Percentiles rank a stretch among this genome's conserved stretches.
Conservation (phyloP, 2,888 invertebrate genomes). For the Drosophila macrospina region DNA sequence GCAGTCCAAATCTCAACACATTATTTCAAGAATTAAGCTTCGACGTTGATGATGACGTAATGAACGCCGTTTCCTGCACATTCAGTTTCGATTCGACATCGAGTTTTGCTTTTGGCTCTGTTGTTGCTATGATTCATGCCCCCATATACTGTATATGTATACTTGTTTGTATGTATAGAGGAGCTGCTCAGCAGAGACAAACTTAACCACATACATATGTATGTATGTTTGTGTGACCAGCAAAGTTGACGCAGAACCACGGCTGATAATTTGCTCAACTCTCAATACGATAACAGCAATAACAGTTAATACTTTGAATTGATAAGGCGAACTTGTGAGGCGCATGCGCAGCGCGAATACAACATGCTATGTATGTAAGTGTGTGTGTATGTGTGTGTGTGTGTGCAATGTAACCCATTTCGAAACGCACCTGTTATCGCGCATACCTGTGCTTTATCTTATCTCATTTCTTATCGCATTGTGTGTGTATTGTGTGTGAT, state of each 20-base stretch:
- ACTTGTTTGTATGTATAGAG: slow-evolving; percentile 1
- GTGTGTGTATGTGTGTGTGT: background rate
- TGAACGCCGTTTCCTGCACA: slow-evolving; percentile 42
- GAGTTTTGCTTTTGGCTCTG: slow-evolving; percentile 17
- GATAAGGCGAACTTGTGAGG: slow-evolving; percentile 15
- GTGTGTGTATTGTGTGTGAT: slow-evolving; percentile 43
- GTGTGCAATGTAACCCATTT: slow-evolving; percentile 53
- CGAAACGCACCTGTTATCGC: slow-evolving; percentile 64
- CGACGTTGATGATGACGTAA: slow-evolving; percentile 46
- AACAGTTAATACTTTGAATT: background rate
- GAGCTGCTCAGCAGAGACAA: slow-evolving; percentile 15
- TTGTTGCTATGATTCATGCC: slow-evolving; percentile 57
- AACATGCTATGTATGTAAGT: background rate
- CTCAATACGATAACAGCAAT: slow-evolving; percentile 5
- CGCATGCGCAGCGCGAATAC: slow-evolving; percentile 18
- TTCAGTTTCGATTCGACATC: slow-evolving; percentile 23
- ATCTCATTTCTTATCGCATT: slow-evolving; percentile 54
- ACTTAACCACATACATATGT: slow-evolving; percentile 11
- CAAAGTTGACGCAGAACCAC: slow-evolving; percentile 4
- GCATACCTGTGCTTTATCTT: slow-evolving; percentile 17
- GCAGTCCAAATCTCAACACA: slow-evolving; percentile 3
- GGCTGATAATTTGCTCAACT: slow-evolving; percentile 14
- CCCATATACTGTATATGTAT: slow-evolving; percentile 9
- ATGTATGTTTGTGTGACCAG: background rate
- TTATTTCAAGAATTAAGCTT: slow-evolving; percentile 30